These are phyloP conservation scores for Drosophila flavopinicola DNA, from an alignment of 2,888 invertebrate species.

Conservation along the genomic window DNA sequence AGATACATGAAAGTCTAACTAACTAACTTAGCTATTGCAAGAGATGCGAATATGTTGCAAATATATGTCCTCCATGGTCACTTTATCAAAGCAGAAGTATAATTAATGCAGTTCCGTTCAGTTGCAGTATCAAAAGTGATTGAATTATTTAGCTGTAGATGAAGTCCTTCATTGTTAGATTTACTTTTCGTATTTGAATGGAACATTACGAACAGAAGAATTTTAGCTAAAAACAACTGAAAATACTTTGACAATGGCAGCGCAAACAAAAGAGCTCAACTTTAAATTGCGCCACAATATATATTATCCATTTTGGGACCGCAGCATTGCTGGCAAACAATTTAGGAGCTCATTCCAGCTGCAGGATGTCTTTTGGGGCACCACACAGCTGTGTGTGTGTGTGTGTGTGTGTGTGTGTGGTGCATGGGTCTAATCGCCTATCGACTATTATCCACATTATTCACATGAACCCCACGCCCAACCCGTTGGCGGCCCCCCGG, in stretches of 20 bases:
- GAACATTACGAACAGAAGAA: slow-evolving; percentile 3
- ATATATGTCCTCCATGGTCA: too few species aligned
- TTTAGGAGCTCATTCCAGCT: slow-evolving; percentile 14
- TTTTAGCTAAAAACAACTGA: slow-evolving; percentile 16
- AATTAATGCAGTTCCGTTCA: neutral
- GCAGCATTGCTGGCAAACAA: slow-evolving; percentile 40
- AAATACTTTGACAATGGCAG: slow-evolving; percentile 40
- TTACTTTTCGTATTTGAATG: neutral
- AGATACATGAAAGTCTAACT: too few species aligned
- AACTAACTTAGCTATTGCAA: too few species aligned
- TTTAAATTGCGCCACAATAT: slow-evolving; percentile 36
- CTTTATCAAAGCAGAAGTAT: too few species aligned
- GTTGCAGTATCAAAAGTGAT: neutral
- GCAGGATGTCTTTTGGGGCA: neutral
- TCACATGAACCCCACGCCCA: slow-evolving; percentile 37
- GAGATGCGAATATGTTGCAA: too few species aligned
- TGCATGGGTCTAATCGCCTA: slow-evolving; percentile 53
- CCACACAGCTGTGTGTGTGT: slow-evolving; percentile 26
- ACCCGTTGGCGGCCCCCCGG: neutral
- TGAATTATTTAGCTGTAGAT: neutral
- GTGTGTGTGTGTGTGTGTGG: slow-evolving; percentile 18
- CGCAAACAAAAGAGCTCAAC: slow-evolving; percentile 21
- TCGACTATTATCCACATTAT: slow-evolving; percentile 61
- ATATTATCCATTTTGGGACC: slow-evolving; percentile 39
- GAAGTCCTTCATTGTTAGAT: neutral